These are phyloP conservation scores for Lasioglossum malachurum DNA, from an alignment of 2,888 invertebrate genomes.

Conservation along the genomic window DNA sequence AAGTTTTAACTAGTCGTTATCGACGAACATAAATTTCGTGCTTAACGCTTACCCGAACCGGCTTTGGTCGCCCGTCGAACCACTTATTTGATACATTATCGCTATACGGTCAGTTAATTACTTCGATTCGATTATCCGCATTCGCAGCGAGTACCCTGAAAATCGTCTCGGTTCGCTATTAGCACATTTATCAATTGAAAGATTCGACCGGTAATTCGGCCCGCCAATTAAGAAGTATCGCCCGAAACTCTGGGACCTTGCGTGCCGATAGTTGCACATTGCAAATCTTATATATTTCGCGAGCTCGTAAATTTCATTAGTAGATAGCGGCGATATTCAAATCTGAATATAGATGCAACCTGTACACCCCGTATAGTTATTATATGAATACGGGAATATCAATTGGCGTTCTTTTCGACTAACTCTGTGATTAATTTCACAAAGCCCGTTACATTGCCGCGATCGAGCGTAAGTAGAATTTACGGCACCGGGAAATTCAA, in stretches of 20 bases:
- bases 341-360: background rate
- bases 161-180: conserved; percentile 34
- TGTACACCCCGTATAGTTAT: background rate
- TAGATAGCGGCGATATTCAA: background rate
- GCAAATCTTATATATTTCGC: background rate
- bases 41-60: conserved; percentile 30
- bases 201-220: conserved; percentile 26
- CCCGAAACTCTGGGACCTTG: background rate
- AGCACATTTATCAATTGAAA: conserved; percentile 45
- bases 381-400: too few species aligned
- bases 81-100: conserved; percentile 56
- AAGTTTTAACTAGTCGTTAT: conserved; percentile 51
- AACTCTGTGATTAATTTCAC: too few species aligned
- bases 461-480: too few species aligned
- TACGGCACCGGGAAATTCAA: too few species aligned
- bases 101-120: conserved; percentile 54
- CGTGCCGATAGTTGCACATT: background rate
- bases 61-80: conserved; percentile 20
- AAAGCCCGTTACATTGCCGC: too few species aligned
- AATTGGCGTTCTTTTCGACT: too few species aligned
- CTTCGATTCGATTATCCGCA: conserved; percentile 56
- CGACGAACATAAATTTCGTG: conserved; percentile 48
- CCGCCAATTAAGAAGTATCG: conserved; percentile 28
- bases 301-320: background rate
- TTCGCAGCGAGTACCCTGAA: conserved; percentile 23